Conservation (phyloP, 2,113 vertebrate genomes). For the Mesitornis unicolor region DNA sequence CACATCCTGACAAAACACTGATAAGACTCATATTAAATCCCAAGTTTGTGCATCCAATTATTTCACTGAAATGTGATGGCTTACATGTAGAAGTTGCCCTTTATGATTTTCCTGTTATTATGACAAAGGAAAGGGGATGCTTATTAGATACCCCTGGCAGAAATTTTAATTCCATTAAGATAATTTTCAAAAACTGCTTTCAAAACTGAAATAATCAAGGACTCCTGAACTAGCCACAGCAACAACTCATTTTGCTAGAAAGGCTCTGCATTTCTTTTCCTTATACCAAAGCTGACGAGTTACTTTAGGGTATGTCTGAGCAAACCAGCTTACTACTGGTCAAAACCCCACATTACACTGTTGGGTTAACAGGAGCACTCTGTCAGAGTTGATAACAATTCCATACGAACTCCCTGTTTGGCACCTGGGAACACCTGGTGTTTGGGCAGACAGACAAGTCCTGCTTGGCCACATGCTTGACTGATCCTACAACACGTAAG, state of each 20-base stretch:
- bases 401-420: not conserved
- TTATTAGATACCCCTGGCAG: not conserved
- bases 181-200: not conserved
- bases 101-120: not conserved
- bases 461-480: not conserved
- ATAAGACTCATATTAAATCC: not conserved
- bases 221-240: not conserved
- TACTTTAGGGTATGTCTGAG: not conserved
- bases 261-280: not conserved
- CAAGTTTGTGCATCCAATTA: not conserved
- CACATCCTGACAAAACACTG: not conserved
- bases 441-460: not conserved
- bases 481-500: not conserved
- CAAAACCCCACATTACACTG: not conserved
- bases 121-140: not conserved
- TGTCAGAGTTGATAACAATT: not conserved
- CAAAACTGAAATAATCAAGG: not conserved
- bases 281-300: not conserved
- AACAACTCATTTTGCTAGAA: not conserved
- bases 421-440: not conserved
- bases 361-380: not conserved
- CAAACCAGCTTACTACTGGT: rapidly evolving
- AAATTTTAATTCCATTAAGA: not conserved
- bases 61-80: not conserved
- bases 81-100: not conserved